Evolutionary conservation across 1,140 invertebrate genomes (phyloP).

Genomic region (Hylaeus volcanicus): DNA sequence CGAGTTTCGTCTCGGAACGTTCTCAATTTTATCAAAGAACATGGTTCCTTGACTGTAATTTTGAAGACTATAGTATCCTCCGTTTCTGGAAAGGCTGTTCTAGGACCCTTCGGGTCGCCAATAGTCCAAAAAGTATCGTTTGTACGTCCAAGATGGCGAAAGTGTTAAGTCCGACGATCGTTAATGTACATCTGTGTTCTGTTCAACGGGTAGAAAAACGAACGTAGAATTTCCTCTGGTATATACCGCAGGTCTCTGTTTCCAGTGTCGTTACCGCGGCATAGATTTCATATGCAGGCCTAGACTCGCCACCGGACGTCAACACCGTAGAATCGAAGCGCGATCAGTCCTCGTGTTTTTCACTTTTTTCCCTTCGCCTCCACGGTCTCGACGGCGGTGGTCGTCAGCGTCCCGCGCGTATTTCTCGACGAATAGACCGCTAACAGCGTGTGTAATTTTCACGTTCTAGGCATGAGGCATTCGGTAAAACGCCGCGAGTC

Average conservation of each 20-base stretch:
- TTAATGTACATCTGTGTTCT: not conserved
- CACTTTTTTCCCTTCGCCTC: not conserved
- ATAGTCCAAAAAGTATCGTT: too few species aligned
- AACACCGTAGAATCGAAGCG: constrained; percentile 14
- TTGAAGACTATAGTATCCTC: too few species aligned
- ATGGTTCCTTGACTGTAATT: too few species aligned
- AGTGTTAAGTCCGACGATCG: constrained; percentile 8
- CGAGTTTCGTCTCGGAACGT: too few species aligned
- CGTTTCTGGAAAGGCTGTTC: too few species aligned
- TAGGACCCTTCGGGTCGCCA: too few species aligned
- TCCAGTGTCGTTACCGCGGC: constrained; percentile 36
- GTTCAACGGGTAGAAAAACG: constrained; percentile 7
- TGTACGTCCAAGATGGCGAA: not conserved
- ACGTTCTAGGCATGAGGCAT: constrained; percentile 51
- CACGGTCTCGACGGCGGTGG: constrained; percentile 4
- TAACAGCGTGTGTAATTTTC: constrained; percentile 41
- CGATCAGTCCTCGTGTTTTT: not conserved
- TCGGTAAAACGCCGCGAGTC: constrained; percentile 59
- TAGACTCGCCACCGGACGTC: constrained; percentile 2
- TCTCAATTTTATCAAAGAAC: too few species aligned
- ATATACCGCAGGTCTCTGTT: not conserved
- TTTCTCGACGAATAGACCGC: constrained; percentile 21
- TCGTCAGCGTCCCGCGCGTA: constrained; percentile 28
- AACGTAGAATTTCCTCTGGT: constrained; percentile 8
- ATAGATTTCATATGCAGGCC: constrained; percentile 12